Conservation (phyloP, 2,113 vertebrate genomes). For the Hepsetus odoe region DNA sequence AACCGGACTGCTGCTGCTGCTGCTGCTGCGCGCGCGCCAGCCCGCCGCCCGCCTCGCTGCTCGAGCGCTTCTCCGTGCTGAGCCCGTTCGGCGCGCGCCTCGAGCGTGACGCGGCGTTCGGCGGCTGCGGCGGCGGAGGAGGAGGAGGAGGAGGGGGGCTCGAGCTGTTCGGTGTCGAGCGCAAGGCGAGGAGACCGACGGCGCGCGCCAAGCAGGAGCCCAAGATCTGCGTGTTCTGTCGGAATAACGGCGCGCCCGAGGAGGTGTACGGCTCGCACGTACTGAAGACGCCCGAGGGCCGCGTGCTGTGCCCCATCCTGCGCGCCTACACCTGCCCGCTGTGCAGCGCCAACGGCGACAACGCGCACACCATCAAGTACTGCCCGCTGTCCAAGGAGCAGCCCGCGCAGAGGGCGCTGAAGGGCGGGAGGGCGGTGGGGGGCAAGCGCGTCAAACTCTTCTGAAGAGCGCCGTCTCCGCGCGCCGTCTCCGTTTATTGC, state of each 20-base stretch:
- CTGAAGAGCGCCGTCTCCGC: constrained; percentile 55
- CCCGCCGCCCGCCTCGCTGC: constrained; percentile 75
- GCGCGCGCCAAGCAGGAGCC: constrained; percentile 79
- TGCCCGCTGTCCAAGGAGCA: constrained; percentile 84
- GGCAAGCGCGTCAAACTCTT: constrained; percentile 83
- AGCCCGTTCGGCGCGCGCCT: constrained; percentile 75
- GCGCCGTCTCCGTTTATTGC: constrained; percentile 73
- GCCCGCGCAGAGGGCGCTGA: constrained; percentile 76
- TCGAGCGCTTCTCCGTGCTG: constrained; percentile 78
- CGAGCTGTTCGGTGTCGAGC: constrained; percentile 77
- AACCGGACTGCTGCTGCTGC: constrained; percentile 75
- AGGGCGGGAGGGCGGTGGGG: constrained; percentile 81
- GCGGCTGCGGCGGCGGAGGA: constrained; percentile 66
- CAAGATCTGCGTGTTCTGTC: constrained; percentile 84
- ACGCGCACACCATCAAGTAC: constrained; percentile 85
- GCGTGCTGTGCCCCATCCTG: constrained; percentile 81
- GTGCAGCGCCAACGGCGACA: constrained; percentile 84
- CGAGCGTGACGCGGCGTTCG: constrained; percentile 71
- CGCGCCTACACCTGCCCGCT: constrained; percentile 82
- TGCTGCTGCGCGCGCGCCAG: constrained; percentile 72
- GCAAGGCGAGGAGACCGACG: constrained; percentile 73
- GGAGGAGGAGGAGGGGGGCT: constrained; percentile 72
- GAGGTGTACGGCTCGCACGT: constrained; percentile 84
- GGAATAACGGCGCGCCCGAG: constrained; percentile 83
- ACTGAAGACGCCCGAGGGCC: constrained; percentile 81